Percentiles rank a stretch among this genome's conserved stretches.
Conservation (phyloP, 1,140 invertebrate species). For the Calliphora vicina region DNA sequence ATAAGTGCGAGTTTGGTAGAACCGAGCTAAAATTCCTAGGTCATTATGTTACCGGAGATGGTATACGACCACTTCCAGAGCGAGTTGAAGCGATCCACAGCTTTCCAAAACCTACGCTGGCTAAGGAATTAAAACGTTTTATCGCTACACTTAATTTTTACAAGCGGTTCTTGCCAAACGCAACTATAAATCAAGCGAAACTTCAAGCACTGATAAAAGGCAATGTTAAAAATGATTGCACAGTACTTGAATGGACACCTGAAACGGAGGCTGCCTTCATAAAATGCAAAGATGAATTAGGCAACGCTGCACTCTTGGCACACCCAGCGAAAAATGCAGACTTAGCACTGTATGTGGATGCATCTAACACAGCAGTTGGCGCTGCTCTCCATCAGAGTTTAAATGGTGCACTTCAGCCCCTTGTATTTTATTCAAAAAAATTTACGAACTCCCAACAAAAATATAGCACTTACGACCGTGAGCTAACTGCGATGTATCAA, state of each 20-base stretch:
- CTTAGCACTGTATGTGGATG: neutral
- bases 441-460: neutral
- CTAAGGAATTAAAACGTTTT: neutral
- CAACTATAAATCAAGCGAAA: neutral
- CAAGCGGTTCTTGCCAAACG: neutral
- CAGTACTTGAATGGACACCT: neutral
- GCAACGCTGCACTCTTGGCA: neutral
- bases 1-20: conserved; percentile 49
- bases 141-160: conserved; percentile 22
- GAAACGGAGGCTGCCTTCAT: neutral
- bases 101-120: neutral
- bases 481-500: conserved; percentile 25
- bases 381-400: neutral
- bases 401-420: neutral
- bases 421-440: neutral
- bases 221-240: neutral
- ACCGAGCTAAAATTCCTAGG: conserved; percentile 38
- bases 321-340: neutral
- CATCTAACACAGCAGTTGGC: neutral
- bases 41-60: neutral
- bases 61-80: conserved; percentile 10
- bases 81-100: neutral
- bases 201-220: neutral
- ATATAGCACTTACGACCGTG: conserved; percentile 27
- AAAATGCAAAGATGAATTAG: neutral